Evolutionary conservation across 2,888 invertebrate genomes (phyloP), one percentile per base, ranked within the genome.

Genomic region (Euphydryas editha): DNA sequence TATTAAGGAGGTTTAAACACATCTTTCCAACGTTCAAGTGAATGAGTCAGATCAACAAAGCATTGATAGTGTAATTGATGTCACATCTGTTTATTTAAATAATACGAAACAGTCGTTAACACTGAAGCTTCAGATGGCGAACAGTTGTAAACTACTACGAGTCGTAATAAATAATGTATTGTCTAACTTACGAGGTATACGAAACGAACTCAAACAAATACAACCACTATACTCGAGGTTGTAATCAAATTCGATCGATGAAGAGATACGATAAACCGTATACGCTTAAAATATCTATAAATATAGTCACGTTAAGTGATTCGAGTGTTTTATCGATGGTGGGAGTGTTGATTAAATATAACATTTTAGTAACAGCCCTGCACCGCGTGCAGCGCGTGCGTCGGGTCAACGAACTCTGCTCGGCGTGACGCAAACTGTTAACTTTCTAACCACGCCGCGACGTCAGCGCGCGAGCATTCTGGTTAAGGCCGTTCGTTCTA

Each of bases 371-470:
- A 17, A 42, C 72, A 75, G 62, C 73, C 76, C 73, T 72, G 65
- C 55, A 46, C 73, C 72, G 65, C 55, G 39, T 69, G 62, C 70
- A 73, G 71, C 76, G 78, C 76, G 77, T 68, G 73, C 67, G 75
- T 20, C 49, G 72, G 90, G 84, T 82, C 87, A 78, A 81, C 80
- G 88, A 86, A 84, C 88, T 80, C 83, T 78, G 77, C 80, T 83
- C 84, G 82, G 78, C 81, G 90, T 92, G 92, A 92, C 92, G 92
- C 90, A 91, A 90, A 82, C 75, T 77, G 81, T 87, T 54, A 90
- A 91, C 92, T 92, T 92, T 92, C 92, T 92, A 91, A 88, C 86
- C 81, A 77, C 81, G 72, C 85, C 81, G 73, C 85, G 81, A 90
- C 92, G 91, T 89, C 91, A 89, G 85, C 85, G 76, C 78, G 76